Evolutionary conservation across 2,888 invertebrate genomes (phyloP).

Genomic region (Craniophora ligustri): DNA sequence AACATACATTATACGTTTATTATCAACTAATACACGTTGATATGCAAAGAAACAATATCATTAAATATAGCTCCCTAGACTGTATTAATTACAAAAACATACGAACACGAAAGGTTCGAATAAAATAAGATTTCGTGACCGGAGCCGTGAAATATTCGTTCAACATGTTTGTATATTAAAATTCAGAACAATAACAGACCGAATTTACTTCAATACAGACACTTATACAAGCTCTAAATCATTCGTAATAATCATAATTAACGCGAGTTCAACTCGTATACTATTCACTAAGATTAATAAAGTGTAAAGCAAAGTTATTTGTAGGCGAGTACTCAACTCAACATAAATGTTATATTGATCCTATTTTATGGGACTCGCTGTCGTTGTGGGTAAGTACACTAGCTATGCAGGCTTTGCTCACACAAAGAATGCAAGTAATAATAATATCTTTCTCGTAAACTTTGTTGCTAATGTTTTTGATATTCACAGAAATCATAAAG

Average conservation of each 20-base stretch:
- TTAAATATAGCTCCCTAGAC: conserved; percentile 16
- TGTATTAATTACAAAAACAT: conserved; percentile 19
- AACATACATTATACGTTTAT: conserved; percentile 40
- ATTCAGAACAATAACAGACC: conserved; percentile 37
- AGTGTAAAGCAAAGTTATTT: conserved; percentile 47
- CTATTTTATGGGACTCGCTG: conserved; percentile 47
- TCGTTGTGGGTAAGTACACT: conserved; percentile 34
- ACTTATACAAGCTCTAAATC: conserved; percentile 46
- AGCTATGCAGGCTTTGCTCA: conserved; percentile 37
- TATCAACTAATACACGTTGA: conserved; percentile 40
- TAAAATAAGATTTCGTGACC: conserved; percentile 41
- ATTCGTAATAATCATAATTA: conserved; percentile 46
- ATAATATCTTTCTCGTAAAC: conserved; percentile 70
- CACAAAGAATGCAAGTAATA: conserved; percentile 55
- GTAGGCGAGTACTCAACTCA: conserved; percentile 35
- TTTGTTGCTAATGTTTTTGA: conserved; percentile 68
- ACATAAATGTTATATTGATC: conserved; percentile 46
- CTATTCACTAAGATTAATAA: conserved; percentile 40
- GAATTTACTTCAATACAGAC: conserved; percentile 32
- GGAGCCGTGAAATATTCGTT: conserved; percentile 26
- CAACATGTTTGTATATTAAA: conserved; percentile 26
- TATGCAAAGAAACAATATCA: conserved; percentile 37
- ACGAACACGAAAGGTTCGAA: conserved; percentile 15
- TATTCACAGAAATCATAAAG: conserved; percentile 74
- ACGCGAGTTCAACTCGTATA: conserved; percentile 33